phyloP scores from a whole-genome alignment of 2,888 invertebrate genomes.

The Cephus runcator region DNA sequence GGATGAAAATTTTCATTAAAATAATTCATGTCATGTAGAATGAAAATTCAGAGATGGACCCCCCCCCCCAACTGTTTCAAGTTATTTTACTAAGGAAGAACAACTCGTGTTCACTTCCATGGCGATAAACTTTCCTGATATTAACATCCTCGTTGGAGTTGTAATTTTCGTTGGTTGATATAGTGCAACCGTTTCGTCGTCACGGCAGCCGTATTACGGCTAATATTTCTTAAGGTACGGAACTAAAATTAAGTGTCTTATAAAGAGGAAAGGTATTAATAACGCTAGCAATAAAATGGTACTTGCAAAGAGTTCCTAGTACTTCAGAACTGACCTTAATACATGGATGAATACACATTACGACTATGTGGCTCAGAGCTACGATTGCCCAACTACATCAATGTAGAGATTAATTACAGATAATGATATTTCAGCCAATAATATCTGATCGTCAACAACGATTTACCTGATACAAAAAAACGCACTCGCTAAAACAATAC shows the following conservation, averaged over 20 bases:
- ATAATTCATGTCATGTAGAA: neutral
- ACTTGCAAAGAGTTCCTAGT: neutral
- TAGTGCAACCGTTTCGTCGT: slow-evolving; percentile 41
- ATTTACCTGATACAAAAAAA: neutral
- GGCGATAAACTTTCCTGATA: slow-evolving; percentile 44
- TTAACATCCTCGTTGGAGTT: slow-evolving; percentile 44
- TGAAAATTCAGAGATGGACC: neutral
- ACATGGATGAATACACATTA: neutral
- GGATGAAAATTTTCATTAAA: neutral
- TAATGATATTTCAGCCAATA: neutral
- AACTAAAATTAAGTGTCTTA: slow-evolving; percentile 55
- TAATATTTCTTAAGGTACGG: slow-evolving; percentile 40
- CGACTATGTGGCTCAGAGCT: neutral
- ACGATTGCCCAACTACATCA: neutral
- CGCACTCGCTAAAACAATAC: neutral
- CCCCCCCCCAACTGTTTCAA: neutral
- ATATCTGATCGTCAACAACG: neutral
- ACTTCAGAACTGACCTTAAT: neutral
- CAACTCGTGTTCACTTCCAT: neutral
- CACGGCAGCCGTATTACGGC: slow-evolving; percentile 43
- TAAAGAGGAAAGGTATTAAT: slow-evolving; percentile 52
- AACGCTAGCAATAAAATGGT: slow-evolving; percentile 28
- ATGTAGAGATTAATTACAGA: neutral
- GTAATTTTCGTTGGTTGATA: slow-evolving; percentile 46
- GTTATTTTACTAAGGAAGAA: neutral